Base-by-base conservation (phyloP, 2,113 vertebrate genomes). In the Poeciliopsis retropinna region DNA sequence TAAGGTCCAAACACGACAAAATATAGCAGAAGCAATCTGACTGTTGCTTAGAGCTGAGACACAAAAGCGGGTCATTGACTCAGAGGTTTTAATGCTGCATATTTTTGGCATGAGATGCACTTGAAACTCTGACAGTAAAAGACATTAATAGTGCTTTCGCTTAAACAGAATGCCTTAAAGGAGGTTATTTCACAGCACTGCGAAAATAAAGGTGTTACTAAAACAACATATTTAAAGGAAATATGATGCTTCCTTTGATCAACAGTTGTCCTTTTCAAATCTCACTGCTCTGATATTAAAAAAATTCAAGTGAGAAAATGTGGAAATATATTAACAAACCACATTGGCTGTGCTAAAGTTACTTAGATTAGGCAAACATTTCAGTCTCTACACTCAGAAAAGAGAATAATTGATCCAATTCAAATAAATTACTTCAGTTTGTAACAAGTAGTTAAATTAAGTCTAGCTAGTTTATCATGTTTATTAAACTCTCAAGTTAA, bases 1-100 rank as follows among this genome's bases (percentile, higher is more conserved):
- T 72, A 85, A 78, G 25, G 25, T 69, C 75, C 31, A 84, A 84
- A 82, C 66, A 74, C 83, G 80, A 86, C 51, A 44, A 79, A 74
- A 80, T 73, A 60, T 22, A 79, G 75, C 60, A 65, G 76, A 80
- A 75, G 78, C 73, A 80, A 76, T 82, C 70, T 79, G 67, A 67
- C 65, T n/a, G 72, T 72, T n/a, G 66, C 11, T 71, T 74, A 65
- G 76, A 88, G 79, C 73, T 77, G 47, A 80, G 22, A 44, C 64
- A 41, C 44, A 68, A 31, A 66, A 64, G 30, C n/a, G 28, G 28
- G 67, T 70, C 47, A 8, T 60, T 61, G 69, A 75, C 30, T 69
- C 29, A 70, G 32, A 74, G 27, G 75, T 77, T 84, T 76, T 64
- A 84, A 67, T 44, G 17, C 32, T 2, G 69, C 51, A 61, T 72